Conservation (phyloP, 2,797 vertebrate species). For the Triplophysa yarkandensis region DNA sequence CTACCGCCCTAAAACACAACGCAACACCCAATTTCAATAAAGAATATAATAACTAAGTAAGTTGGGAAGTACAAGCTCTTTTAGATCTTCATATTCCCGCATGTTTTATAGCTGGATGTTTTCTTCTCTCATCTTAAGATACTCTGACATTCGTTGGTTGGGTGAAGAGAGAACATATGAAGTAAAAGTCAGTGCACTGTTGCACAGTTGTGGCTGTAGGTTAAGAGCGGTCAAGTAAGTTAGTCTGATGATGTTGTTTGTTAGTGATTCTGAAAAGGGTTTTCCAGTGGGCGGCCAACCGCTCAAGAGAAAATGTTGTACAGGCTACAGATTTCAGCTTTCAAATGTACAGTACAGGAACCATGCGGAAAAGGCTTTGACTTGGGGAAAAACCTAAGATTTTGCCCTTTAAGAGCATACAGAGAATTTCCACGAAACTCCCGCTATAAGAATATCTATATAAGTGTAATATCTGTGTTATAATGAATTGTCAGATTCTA, state of each 20-base stretch:
- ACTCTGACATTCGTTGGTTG: neutral
- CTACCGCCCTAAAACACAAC: no score
- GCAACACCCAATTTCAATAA: no score
- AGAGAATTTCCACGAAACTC: neutral
- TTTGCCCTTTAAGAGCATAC: neutral
- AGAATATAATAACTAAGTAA: no score
- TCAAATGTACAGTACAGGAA: conserved; percentile 2
- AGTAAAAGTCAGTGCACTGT: conserved; percentile 2
- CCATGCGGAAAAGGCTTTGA: neutral
- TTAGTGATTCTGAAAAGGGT: conserved; percentile 12
- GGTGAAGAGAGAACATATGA: neutral
- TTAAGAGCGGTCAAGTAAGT: conserved; percentile 32
- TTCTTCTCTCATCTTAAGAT: neutral
- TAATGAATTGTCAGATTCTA: no score
- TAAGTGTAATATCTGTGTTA: no score
- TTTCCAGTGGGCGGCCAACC: conserved; percentile 3
- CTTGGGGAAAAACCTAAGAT: neutral
- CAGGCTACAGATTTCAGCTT: conserved; percentile 12
- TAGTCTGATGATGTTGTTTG: neutral
- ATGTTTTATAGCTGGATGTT: neutral
- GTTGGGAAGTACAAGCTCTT: neutral
- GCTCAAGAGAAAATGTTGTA: conserved; percentile 22
- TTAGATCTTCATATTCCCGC: neutral
- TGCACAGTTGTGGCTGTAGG: neutral
- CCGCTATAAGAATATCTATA: neutral